Evolutionary conservation across 2,888 invertebrate genomes (phyloP).

Genomic region (Brenthis ino): DNA sequence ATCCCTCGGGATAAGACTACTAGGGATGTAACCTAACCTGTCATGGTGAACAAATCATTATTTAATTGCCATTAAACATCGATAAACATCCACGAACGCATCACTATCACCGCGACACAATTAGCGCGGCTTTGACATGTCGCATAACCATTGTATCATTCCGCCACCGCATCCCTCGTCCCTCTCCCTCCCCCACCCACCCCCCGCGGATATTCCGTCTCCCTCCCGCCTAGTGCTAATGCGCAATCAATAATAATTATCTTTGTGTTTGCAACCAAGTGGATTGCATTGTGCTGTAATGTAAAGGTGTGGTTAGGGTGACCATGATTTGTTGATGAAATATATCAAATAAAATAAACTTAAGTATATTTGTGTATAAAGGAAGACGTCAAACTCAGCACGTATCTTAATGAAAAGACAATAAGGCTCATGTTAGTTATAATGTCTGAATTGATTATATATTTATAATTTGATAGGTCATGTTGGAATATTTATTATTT

Average conservation of each 20-base stretch:
- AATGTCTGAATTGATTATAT: too few relatives aligned
- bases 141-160: slow-evolving; percentile 58
- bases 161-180: slow-evolving; percentile 31
- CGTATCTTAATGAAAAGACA: too few relatives aligned
- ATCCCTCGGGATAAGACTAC: background rate
- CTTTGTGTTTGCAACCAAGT: slow-evolving; percentile 72
- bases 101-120: slow-evolving; percentile 48
- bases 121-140: slow-evolving; percentile 66
- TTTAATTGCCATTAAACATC: slow-evolving; percentile 20
- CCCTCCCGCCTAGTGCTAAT: slow-evolving; percentile 57
- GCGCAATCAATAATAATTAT: slow-evolving; percentile 81
- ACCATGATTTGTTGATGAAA: slow-evolving; percentile 20
- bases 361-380: too few relatives aligned
- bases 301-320: slow-evolving; percentile 42
- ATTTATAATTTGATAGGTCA: too few relatives aligned
- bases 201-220: slow-evolving; percentile 40
- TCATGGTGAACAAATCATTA: background rate
- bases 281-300: slow-evolving; percentile 65
- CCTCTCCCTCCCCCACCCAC: slow-evolving; percentile 37
- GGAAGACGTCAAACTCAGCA: too few relatives aligned
- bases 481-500: too few relatives aligned
- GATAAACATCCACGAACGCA: slow-evolving; percentile 32
- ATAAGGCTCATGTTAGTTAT: too few relatives aligned
- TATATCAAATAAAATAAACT: too few relatives aligned
- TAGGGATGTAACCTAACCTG: background rate